Evolutionary conservation across 2,888 invertebrate species (phyloP).

Genomic region (Steinernema scapterisci): DNA sequence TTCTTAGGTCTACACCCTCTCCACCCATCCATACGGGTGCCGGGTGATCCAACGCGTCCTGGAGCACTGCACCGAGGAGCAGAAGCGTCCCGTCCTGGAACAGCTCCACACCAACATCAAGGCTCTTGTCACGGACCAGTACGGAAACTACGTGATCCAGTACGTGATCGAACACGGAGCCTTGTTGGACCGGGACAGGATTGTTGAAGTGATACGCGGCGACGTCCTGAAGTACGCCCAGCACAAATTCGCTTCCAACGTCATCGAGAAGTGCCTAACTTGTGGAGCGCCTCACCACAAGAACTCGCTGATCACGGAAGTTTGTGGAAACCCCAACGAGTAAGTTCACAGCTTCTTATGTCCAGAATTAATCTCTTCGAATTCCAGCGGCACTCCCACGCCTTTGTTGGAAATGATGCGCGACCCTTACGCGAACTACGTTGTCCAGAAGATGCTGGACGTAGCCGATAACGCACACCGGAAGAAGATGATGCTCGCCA

Average conservation of each 20-base stretch:
- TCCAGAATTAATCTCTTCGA: no score
- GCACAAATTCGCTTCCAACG: constrained; percentile 98
- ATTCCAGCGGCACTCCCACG: constrained; percentile 34
- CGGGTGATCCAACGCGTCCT: constrained; percentile 97
- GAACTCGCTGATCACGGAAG: constrained; percentile 93
- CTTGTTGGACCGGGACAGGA: constrained; percentile 90
- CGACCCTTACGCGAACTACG: constrained; percentile 99
- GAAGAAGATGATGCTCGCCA: constrained; percentile 93
- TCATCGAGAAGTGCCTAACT: constrained; percentile 98
- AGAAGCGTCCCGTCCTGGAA: constrained; percentile 84
- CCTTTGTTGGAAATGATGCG: constrained; percentile 80
- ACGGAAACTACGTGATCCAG: constrained; percentile 92
- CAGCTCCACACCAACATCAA: constrained; percentile 91
- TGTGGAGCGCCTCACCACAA: constrained; percentile 92
- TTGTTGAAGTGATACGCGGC: constrained; percentile 76
- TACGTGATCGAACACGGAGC: constrained; percentile 97
- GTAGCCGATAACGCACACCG: constrained; percentile 96
- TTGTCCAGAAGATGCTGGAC: constrained; percentile 99
- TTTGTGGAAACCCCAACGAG: constrained; percentile 72
- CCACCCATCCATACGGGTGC: constrained; percentile 98
- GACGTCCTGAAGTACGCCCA: constrained; percentile 87
- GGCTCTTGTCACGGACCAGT: constrained; percentile 78
- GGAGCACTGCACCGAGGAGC: constrained; percentile 93
- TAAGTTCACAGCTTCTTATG: constrained; percentile 48
- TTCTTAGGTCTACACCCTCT: constrained; percentile 83